These are phyloP conservation scores for Linurgus olivaceus DNA, from an alignment of 2,797 vertebrate genomes.

Conservation along the genomic window DNA sequence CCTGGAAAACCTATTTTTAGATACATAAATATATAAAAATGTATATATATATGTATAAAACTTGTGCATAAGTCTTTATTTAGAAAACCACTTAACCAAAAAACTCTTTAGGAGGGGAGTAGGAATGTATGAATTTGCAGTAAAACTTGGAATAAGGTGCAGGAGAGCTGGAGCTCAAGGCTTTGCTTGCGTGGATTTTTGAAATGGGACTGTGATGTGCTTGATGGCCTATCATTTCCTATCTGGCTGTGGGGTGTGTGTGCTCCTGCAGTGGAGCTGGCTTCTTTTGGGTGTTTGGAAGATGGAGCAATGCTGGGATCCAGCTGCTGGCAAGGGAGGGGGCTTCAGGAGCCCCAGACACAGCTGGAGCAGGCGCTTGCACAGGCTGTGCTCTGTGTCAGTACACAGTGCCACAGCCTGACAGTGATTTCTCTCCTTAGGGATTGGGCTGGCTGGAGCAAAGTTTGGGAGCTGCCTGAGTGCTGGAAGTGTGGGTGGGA, in stretches of 20 bases:
- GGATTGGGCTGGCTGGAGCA: background rate
- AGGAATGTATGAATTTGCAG: background rate
- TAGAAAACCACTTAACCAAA: background rate
- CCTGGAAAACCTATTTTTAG: background rate
- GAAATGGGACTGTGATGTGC: background rate
- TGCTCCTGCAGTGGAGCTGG: background rate
- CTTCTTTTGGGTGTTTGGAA: background rate
- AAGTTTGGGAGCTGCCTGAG: background rate
- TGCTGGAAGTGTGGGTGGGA: background rate
- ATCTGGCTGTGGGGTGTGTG: background rate
- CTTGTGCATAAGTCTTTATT: background rate
- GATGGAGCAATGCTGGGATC: background rate
- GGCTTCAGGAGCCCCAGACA: conserved; percentile 67
- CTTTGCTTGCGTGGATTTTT: background rate
- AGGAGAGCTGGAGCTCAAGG: background rate
- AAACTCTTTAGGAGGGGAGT: background rate
- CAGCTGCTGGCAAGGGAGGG: conserved; percentile 19
- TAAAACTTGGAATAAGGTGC: background rate
- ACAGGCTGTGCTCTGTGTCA: background rate
- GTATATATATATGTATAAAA: background rate
- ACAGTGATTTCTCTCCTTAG: background rate
- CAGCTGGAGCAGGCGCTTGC: conserved; percentile 50
- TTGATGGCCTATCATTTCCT: background rate
- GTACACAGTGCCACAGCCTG: rapidly evolving
- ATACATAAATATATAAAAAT: background rate